Evolutionary conservation across 2,888 invertebrate species (phyloP).

Genomic region (Zaprionus lineosus): DNA sequence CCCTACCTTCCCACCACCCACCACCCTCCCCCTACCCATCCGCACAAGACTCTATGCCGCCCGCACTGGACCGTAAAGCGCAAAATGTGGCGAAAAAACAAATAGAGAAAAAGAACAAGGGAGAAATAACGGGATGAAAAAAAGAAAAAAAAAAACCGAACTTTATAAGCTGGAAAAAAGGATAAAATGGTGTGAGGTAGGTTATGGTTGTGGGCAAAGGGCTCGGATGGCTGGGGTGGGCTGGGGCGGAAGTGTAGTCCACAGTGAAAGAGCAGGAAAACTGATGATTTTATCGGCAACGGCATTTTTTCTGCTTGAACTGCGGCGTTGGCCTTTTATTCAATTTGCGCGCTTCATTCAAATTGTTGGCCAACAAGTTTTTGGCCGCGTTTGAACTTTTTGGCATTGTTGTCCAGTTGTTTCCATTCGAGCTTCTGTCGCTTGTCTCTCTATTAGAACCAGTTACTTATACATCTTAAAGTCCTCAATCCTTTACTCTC

Average conservation of each 20-base stretch:
- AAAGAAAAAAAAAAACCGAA: slow-evolving; percentile 16
- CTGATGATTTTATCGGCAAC: slow-evolving; percentile 66
- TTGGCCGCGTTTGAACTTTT: slow-evolving; percentile 61
- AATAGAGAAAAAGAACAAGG: slow-evolving; percentile 9
- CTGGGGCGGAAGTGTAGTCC: no score
- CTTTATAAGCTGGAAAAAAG: neutral
- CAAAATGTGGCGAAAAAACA: slow-evolving; percentile 14
- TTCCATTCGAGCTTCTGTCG: slow-evolving; percentile 16
- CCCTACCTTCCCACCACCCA: neutral
- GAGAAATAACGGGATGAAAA: slow-evolving; percentile 4
- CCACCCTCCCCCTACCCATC: neutral
- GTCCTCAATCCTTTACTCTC: slow-evolving; percentile 3
- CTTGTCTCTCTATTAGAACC: slow-evolving; percentile 23
- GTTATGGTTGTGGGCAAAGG: no score
- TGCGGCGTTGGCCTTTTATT: slow-evolving; percentile 64
- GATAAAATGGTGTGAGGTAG: no score
- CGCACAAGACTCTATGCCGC: neutral
- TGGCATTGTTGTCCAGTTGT: slow-evolving; percentile 48
- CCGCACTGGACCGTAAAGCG: slow-evolving; percentile 23
- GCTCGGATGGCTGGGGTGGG: no score
- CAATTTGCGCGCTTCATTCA: slow-evolving; percentile 67
- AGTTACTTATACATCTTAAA: slow-evolving; percentile 10
- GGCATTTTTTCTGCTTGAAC: slow-evolving; percentile 67
- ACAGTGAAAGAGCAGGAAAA: slow-evolving; percentile 29
- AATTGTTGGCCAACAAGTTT: slow-evolving; percentile 50